Percentiles rank a stretch among this genome's conserved stretches.
phyloP scores from a whole-genome alignment of 2,113 vertebrate genomes.

The Craseonycteris thonglongyai region DNA sequence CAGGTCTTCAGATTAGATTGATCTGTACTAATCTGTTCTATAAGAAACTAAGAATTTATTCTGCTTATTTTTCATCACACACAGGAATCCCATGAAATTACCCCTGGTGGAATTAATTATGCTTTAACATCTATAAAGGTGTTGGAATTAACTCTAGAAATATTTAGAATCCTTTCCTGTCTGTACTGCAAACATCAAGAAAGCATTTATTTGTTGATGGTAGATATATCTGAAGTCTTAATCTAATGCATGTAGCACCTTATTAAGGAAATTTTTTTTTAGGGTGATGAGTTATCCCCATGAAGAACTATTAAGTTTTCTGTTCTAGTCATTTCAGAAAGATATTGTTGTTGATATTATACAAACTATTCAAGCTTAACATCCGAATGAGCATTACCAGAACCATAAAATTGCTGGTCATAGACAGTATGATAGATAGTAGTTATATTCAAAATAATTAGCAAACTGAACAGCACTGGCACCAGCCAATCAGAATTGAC shows the following conservation, averaged over 20 bases:
- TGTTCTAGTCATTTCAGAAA: neutral
- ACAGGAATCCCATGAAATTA: neutral
- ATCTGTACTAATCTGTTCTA: neutral
- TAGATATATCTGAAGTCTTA: neutral
- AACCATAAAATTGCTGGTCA: neutral
- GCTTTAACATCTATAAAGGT: neutral
- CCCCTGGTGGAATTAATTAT: neutral
- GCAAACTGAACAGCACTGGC: neutral
- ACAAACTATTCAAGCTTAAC: neutral
- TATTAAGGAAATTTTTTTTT: slow-evolving; percentile 6
- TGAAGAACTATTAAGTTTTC: neutral
- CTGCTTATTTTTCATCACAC: neutral
- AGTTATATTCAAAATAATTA: slow-evolving; percentile 1
- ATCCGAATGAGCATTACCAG: neutral
- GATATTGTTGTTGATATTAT: neutral
- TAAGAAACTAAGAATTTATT: neutral
- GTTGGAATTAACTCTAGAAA: neutral
- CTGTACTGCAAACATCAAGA: neutral
- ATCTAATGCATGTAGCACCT: neutral
- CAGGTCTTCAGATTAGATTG: neutral
- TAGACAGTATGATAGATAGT: neutral
- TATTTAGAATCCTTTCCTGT: neutral
- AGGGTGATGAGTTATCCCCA: neutral
- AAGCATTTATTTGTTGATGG: neutral
- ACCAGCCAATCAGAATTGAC: neutral